A percentile compares a stretch with the other conserved stretches of the same genome.
phyloP scores from a whole-genome alignment of 2,888 invertebrate species.

The Apoda limacodes region DNA sequence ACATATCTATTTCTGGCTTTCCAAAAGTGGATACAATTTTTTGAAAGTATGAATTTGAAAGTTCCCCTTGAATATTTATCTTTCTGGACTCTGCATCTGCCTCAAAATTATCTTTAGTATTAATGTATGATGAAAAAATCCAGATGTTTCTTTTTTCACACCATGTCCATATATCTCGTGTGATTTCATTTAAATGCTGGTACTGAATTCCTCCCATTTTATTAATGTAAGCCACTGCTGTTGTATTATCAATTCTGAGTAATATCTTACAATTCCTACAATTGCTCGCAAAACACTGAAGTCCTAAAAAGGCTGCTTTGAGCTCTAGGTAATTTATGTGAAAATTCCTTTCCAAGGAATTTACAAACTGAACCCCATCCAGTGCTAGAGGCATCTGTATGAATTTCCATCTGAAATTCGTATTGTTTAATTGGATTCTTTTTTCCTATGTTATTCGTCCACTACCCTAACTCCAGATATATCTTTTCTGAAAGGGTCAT shows the following conservation, averaged over 20 bases:
- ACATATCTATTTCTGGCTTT: conserved; percentile 15
- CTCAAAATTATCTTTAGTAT: conserved; percentile 24
- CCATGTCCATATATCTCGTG: conserved; percentile 20
- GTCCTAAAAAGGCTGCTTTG: conserved; percentile 4
- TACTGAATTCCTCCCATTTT: conserved; percentile 16
- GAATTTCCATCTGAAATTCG: conserved; percentile 10
- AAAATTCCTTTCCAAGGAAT: background rate
- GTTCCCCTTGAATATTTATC: conserved; percentile 18
- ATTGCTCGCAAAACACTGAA: conserved; percentile 5
- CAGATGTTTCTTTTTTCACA: conserved; percentile 20
- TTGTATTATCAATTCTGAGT: conserved; percentile 12
- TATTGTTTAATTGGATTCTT: background rate
- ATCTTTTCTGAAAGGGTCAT: conserved; percentile 5
- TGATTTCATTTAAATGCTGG: conserved; percentile 13
- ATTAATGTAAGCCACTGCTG: conserved; percentile 12
- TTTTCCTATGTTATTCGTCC: conserved; percentile 5
- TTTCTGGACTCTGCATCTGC: conserved; percentile 21
- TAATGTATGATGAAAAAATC: conserved; percentile 28
- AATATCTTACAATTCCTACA: conserved; percentile 6
- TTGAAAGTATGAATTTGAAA: conserved; percentile 13
- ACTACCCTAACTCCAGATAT: conserved; percentile 5
- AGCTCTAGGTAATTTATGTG: conserved; percentile 14
- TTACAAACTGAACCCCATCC: conserved; percentile 16
- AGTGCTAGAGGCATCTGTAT: conserved; percentile 11
- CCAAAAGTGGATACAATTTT: conserved; percentile 9